phyloP scores from a whole-genome alignment of 2,797 vertebrate species.

The Falco naumanni region DNA sequence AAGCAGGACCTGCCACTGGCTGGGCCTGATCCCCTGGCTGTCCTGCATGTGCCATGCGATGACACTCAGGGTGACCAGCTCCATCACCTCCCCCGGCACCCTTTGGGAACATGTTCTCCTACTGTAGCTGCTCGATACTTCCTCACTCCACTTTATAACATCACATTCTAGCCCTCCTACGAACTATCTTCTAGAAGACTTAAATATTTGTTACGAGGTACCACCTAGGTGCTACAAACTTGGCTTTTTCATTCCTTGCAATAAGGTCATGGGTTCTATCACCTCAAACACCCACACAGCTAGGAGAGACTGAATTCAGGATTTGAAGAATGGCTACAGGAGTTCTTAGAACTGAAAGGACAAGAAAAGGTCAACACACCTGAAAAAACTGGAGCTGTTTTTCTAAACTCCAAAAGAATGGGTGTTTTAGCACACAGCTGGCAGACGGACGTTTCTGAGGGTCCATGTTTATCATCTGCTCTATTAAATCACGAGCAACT shows the following conservation, averaged over 20 bases:
- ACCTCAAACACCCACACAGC: neutral
- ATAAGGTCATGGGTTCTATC: neutral
- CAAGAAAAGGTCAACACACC: slow-evolving; percentile 76
- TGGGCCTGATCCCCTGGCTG: no score
- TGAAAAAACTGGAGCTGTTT: slow-evolving; percentile 98
- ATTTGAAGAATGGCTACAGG: neutral
- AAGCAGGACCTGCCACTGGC: no score
- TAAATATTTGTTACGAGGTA: neutral
- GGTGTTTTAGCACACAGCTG: slow-evolving; percentile 91
- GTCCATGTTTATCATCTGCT: slow-evolving; percentile 92
- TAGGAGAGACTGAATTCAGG: neutral
- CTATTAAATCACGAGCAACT: slow-evolving; percentile 89
- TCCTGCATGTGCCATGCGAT: no score
- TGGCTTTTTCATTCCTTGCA: neutral
- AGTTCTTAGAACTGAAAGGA: neutral
- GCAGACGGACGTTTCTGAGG: slow-evolving; percentile 89
- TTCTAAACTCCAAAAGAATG: slow-evolving; percentile 96
- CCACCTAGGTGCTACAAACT: neutral
- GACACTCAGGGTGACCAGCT: no score
- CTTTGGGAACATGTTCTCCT: neutral
- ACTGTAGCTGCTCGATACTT: neutral
- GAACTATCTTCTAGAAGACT: neutral
- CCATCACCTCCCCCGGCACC: no score
- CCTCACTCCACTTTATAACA: fast-evolving
- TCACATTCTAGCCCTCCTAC: fast-evolving